Percentiles rank a stretch among this genome's conserved stretches.
phyloP scores from a whole-genome alignment of 2,888 invertebrate genomes.

The Coenonympha arcania region DNA sequence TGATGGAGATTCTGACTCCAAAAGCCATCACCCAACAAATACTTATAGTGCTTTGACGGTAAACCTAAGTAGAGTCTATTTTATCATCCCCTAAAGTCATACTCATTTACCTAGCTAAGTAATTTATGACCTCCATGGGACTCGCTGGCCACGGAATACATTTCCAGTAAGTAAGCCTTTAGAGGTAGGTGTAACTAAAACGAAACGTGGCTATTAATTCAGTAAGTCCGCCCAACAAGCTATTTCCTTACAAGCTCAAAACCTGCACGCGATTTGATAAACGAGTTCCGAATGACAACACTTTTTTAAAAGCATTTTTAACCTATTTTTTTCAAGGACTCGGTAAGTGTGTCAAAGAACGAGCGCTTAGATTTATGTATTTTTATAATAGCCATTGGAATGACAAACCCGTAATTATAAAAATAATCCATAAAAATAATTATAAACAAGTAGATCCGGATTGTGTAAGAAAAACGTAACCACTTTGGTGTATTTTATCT shows the following conservation, averaged over 20 bases:
- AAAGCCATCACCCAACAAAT: too few species aligned
- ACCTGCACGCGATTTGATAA: slow-evolving; percentile 10
- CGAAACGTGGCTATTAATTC: slow-evolving; percentile 6
- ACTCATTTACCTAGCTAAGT: neutral
- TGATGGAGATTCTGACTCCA: too few species aligned
- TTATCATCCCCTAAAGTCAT: too few species aligned
- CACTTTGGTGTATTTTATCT: too few species aligned
- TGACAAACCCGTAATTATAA: too few species aligned
- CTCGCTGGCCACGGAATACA: neutral
- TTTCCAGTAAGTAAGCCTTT: neutral
- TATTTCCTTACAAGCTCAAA: slow-evolving; percentile 13
- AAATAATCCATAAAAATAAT: too few species aligned
- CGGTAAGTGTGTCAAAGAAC: slow-evolving; percentile 7
- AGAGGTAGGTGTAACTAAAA: slow-evolving; percentile 2
- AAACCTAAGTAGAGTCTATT: too few species aligned
- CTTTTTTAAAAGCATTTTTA: slow-evolving; percentile 10
- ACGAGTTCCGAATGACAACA: slow-evolving; percentile 9
- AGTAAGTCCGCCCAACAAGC: slow-evolving; percentile 6
- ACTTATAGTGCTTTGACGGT: too few species aligned
- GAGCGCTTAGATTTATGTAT: too few species aligned
- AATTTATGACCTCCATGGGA: neutral
- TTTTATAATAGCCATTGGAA: too few species aligned
- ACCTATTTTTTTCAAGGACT: slow-evolving; percentile 8
- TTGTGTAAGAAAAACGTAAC: too few species aligned
- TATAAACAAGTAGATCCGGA: too few species aligned